Evolutionary conservation across 2,113 vertebrate genomes (phyloP).

Genomic region (Sinocyclocheilus maitianheensis): DNA sequence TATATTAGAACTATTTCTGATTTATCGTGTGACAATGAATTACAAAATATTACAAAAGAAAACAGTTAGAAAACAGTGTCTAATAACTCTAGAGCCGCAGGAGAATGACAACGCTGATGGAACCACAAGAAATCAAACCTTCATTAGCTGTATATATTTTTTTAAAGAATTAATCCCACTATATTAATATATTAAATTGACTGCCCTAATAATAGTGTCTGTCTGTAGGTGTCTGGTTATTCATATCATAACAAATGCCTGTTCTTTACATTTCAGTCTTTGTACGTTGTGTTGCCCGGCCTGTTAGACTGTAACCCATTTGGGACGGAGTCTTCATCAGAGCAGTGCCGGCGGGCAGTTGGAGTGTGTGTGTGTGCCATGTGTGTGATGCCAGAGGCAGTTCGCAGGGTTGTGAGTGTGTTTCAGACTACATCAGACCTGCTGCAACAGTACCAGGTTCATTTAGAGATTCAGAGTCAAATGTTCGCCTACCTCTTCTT

Average conservation of each 20-base stretch:
- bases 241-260: not conserved
- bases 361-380: conserved; percentile 53
- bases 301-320: conserved; percentile 92
- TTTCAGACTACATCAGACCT: conserved; percentile 87
- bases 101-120: no score
- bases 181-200: not conserved
- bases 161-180: not conserved
- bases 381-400: conserved; percentile 80
- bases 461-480: conserved; percentile 89
- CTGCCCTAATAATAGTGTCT: not conserved
- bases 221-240: not conserved
- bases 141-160: no score
- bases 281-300: conserved; percentile 86
- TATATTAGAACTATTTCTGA: not conserved
- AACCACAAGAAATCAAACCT: no score
- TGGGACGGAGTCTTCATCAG: conserved; percentile 74
- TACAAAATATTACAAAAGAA: not conserved
- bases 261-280: conserved; percentile 74
- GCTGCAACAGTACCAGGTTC: conserved; percentile 83
- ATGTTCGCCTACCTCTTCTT: conserved; percentile 96
- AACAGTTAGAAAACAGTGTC: no score
- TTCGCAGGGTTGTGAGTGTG: conserved; percentile 83
- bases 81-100: no score
- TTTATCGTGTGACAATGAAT: not conserved
- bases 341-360: conserved; percentile 76